Conservation (phyloP, 2,888 invertebrate species). For the Monopis laevigella region DNA sequence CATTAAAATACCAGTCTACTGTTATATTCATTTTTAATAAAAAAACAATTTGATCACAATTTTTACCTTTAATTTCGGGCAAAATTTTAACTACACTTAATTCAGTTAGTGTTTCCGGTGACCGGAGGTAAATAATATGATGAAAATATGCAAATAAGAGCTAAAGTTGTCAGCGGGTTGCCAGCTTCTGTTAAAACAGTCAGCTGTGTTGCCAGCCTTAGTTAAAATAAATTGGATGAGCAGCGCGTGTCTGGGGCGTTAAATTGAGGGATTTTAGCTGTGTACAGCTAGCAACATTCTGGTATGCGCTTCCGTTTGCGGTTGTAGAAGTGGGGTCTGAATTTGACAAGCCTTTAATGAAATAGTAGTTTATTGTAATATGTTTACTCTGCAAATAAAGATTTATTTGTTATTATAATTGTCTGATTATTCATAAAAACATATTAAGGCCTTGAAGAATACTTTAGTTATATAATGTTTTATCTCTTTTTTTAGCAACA, state of each 20-base stretch:
- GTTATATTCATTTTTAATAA: too few species aligned
- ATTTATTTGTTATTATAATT: too few species aligned
- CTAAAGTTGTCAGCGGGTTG: slow-evolving; percentile 26
- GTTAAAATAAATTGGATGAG: slow-evolving; percentile 41
- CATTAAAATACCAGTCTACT: too few species aligned
- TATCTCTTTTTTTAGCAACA: too few species aligned
- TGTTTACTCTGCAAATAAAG: too few species aligned
- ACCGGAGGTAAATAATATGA: slow-evolving; percentile 36
- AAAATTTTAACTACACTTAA: too few species aligned
- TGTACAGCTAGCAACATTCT: slow-evolving; percentile 19
- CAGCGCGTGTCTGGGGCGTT: slow-evolving; percentile 15
- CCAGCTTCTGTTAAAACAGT: slow-evolving; percentile 31
- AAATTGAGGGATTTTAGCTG: slow-evolving; percentile 25
- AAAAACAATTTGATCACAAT: too few species aligned
- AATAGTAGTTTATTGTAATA: too few species aligned
- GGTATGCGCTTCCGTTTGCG: slow-evolving; percentile 4
- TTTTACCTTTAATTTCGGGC: too few species aligned
- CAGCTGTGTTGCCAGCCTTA: slow-evolving; percentile 26
- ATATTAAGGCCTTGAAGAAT: too few species aligned
- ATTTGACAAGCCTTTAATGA: slow-evolving; percentile 20
- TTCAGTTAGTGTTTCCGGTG: slow-evolving; percentile 38
- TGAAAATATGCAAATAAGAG: slow-evolving; percentile 48
- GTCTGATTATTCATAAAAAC: too few species aligned
- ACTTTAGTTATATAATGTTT: too few species aligned
- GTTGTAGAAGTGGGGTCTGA: slow-evolving; percentile 7